A percentile compares a stretch with the other conserved stretches of the same genome.
These are phyloP conservation scores for Apomyelois bistriatella DNA, from an alignment of 2,888 invertebrate genomes.

Conservation along the genomic window DNA sequence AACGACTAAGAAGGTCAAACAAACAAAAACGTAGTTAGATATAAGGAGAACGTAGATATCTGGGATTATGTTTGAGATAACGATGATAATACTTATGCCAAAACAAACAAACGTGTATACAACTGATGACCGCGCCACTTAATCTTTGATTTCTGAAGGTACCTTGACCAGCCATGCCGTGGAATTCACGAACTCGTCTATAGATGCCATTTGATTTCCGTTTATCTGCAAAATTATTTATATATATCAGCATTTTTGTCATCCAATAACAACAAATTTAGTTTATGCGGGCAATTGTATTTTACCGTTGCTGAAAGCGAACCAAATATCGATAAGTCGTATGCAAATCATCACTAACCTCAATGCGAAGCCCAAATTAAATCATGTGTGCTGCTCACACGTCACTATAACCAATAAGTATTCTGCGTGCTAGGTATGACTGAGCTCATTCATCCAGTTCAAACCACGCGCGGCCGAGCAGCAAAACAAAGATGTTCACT, in stretches of 20 bases:
- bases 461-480: slow-evolving; percentile 9
- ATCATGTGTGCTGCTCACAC: slow-evolving; percentile 2
- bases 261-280: background rate
- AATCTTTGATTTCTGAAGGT: slow-evolving; percentile 22
- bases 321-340: background rate
- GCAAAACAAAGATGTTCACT: background rate
- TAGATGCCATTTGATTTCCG: slow-evolving; percentile 53
- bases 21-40: too few species aligned
- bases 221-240: slow-evolving; percentile 45
- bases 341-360: slow-evolving; percentile 9
- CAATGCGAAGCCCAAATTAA: background rate
- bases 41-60: slow-evolving; percentile 1
- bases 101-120: slow-evolving; percentile 1
- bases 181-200: slow-evolving; percentile 74
- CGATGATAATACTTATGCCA: background rate
- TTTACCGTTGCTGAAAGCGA: background rate
- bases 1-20: too few species aligned
- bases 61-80: background rate
- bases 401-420: slow-evolving; percentile 6
- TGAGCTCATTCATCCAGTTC: slow-evolving; percentile 6
- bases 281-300: background rate
- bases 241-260: background rate
- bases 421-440: background rate
- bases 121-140: background rate
- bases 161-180: slow-evolving; percentile 75